Conservation (phyloP, 2,113 vertebrate species). For the Athene noctua region DNA sequence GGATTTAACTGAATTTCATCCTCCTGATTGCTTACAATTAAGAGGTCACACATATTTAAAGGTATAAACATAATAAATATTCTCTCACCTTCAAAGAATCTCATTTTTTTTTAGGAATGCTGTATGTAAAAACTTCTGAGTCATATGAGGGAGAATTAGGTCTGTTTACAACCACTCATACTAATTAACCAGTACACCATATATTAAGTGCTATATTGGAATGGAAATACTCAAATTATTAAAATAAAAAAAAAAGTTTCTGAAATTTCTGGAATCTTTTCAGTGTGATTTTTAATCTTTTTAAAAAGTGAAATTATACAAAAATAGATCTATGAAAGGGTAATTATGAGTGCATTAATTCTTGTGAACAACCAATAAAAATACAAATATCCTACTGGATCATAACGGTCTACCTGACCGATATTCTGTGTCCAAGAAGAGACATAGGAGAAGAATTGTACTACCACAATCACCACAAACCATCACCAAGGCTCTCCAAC, state of each 20-base stretch:
- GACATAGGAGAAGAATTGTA: rapidly evolving
- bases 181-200: not conserved
- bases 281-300: not conserved
- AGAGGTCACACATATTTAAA: not conserved
- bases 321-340: not conserved
- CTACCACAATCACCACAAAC: not conserved
- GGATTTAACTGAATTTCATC: not conserved
- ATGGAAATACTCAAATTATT: not conserved
- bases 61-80: not conserved
- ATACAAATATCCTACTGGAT: not conserved
- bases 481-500: not conserved
- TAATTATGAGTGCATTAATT: not conserved
- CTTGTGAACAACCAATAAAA: not conserved
- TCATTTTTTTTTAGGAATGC: not conserved
- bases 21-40: not conserved
- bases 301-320: not conserved
- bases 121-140: not conserved
- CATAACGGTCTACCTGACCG: not conserved
- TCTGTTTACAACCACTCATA: not conserved
- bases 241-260: not conserved
- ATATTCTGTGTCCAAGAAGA: not conserved
- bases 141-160: not conserved
- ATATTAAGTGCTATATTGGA: not conserved
- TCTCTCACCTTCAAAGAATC: not conserved
- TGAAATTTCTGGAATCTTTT: not conserved